These are phyloP conservation scores for Ormyrus pomaceus DNA, from an alignment of 2,888 invertebrate species.

Conservation along the genomic window DNA sequence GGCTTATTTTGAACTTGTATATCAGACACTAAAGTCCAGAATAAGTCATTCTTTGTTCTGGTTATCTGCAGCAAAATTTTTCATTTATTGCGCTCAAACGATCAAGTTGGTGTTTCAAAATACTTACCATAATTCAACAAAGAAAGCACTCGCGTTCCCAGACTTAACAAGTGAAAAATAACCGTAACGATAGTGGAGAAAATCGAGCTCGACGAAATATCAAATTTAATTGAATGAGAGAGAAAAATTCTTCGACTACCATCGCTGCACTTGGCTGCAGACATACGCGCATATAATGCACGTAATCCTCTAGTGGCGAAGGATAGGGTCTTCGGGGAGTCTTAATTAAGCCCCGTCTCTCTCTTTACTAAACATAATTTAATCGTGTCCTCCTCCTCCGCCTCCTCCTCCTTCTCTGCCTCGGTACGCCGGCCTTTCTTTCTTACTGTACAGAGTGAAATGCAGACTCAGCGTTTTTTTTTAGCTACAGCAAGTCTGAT, in stretches of 20 bases:
- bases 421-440: neutral
- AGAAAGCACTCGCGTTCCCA: too few relatives aligned
- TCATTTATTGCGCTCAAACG: too few relatives aligned
- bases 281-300: neutral
- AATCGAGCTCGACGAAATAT: too few relatives aligned
- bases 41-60: neutral
- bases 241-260: too few relatives aligned
- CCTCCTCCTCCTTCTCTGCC: neutral
- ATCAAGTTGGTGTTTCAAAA: too few relatives aligned
- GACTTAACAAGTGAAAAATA: too few relatives aligned
- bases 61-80: neutral
- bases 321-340: neutral
- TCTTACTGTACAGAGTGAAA: neutral
- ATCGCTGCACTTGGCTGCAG: neutral
- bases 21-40: neutral
- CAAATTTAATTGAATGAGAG: too few relatives aligned
- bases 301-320: neutral
- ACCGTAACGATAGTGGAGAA: too few relatives aligned
- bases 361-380: conserved; percentile 22
- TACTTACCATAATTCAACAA: too few relatives aligned
- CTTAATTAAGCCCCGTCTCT: conserved; percentile 17
- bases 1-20: too few relatives aligned
- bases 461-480: conserved; percentile 5
- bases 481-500: too few relatives aligned
- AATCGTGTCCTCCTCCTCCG: neutral